Evolutionary conservation across 2,797 vertebrate genomes (phyloP), one percentile per base, ranked within the genome.

Genomic region (Syngnathus rostellatus): DNA sequence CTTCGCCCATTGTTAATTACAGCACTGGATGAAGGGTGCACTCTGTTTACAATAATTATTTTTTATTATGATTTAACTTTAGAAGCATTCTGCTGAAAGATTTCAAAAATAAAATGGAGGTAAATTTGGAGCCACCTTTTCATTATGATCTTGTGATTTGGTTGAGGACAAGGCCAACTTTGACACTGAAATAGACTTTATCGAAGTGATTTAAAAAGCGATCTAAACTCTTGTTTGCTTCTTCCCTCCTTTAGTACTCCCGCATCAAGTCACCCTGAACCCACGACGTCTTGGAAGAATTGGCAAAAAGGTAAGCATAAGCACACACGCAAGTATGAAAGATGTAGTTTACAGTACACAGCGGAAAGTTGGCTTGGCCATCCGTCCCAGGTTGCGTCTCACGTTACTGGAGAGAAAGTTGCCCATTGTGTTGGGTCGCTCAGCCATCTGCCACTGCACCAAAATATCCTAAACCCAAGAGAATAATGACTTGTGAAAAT

Each of bases 1-100:
- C 89, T 90, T 90, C 91, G 93, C 91, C 94, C 94, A 90, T 95
- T 74, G 93, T 98, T 98, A 97, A 98, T 98, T 96, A 97, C 95
- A 95, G 94, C 93, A 94, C 91, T 89, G 90, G 90, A 92, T 95
- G 95, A 97, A 95, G 94, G 94, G 91, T 93, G 91, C 93, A 95
- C 94, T 90, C 92, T 95, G 93, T 93, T 96, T 96, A 98, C 98
- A 23, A 43, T 41, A 23, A 43, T 41, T 41, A 43, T 43, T 61
- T 38, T 39, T 39, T 97, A 97, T 94, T 97, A 93, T 95, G 94
- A 94, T 97, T 95, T 93, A 94, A 94, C 25, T 95, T 94, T 94
- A 94, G 94, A 97, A 95, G 92, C 94, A 95, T 92, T 95, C 93
- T 95, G 95, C 94, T 92, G 94, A 92, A 93, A 91, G 91, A 67